Evolutionary conservation across 2,888 invertebrate species (phyloP), one percentile per base, ranked within the genome.

Genomic region (Dromius quadrimaculatus): DNA sequence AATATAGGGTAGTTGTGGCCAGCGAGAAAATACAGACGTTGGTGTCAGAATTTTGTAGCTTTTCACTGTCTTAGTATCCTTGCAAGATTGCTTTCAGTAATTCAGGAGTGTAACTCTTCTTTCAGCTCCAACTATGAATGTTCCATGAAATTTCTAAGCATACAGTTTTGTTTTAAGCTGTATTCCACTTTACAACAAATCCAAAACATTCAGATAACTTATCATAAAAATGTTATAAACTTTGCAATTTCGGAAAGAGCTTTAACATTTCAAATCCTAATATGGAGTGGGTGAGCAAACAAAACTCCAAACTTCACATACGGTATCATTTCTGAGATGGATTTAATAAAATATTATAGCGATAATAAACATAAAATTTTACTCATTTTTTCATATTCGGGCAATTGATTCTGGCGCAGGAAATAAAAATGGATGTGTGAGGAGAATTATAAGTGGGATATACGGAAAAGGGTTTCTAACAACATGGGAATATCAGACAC

Each of bases 1-100:
- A 65, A 65, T 65, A 50, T 50, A 50, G 34, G 50, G 50, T 65
- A 50, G 65, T 50, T 65, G 34, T 32, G 47, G 36, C 47, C 11
- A 20, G 45, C 20, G 45, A 11, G 20, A 20, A 45, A 20, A 20
- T 5, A 28, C 28, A 28, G 8, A 3, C 28, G 28, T 6, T 28
- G 20, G 41, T 41, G 15, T 1, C 41, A 9, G 15, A 41, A 11
- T 11, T 41, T 19, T 11, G 41, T 11, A 41, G 5, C 11, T 6
- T 11, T 36, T n/a, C 36, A 11, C 36, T 8, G 9, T n/a, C 9
- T 1, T 32, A 32, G 2, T 2, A 11, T 36, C 36, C n/a, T 36
- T 11, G 36, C 36, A 36, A 11, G 36, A 11, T 32, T 36, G 36
- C 11, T 36, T 11, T 36, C 36, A 3, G 36, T 36, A 36, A 36